Evolutionary conservation across 2,888 invertebrate genomes (phyloP), one percentile per base, ranked within the genome.

Genomic region (Caenorhabditis becei): DNA sequence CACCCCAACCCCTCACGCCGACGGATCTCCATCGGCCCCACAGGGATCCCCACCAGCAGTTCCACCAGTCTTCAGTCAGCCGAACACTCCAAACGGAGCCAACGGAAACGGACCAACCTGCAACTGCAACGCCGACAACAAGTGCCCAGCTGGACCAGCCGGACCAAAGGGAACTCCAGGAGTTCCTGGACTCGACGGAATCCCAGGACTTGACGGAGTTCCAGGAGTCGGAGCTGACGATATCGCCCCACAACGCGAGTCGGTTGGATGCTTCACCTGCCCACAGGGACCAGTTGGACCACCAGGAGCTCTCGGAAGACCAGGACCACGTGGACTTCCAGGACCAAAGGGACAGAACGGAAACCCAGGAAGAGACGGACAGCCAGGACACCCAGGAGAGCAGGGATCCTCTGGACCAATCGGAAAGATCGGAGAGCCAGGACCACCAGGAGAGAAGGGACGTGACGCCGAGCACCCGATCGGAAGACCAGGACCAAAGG

Each of bases 371-470:
- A 82, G 88, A 47, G 89, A 89, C 59, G 90, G 90, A 54, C 83
- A 89, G 58, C 89, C 89, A 51, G 90, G 88, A 69, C 86, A 84
- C 37, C 85, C 85, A 51, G 88, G 88, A 83, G 87, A 87, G 67
- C 86, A 85, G 69, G 88, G 89, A 84, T 81, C 83, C n/a, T 83
- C 88, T 14, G 90, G 90, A 82, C 88, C 88, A 49, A 77, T 83
- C 16, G 90, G 90, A 77, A 84, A 86, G 56, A 86, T 88, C 54
- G 90, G 90, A 79, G 89, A 90, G 72, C 85, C 86, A 70, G 90
- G 90, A 80, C 86, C 84, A 62, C 86, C 87, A 47, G 89, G 89
- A 79, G 89, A 90, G 81, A 90, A 90, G 84, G 90, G 90, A 83
- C 85, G 82, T 35, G 90, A 90, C 71, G 89, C 87, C n/a, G 86